phyloP scores from a whole-genome alignment of 92 coral and sea anemone species.

The Virgularia gustaviana region DNA sequence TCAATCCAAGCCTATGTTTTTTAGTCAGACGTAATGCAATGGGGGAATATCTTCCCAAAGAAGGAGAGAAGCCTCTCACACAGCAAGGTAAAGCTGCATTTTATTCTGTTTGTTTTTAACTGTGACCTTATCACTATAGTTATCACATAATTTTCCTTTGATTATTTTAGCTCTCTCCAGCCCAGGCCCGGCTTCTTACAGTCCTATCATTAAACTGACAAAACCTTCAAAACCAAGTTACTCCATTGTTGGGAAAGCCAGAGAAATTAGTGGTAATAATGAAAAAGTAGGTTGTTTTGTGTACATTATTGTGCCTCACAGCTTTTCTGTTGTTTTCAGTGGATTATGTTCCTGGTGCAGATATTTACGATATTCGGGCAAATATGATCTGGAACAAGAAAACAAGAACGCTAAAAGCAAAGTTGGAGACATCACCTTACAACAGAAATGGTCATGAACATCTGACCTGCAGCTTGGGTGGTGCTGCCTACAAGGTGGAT shows the following conservation, averaged over 20 bases:
- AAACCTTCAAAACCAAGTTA: conserved; percentile 36
- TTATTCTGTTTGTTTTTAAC: too few relatives aligned
- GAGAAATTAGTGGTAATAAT: conserved; percentile 29
- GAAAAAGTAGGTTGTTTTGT: too few relatives aligned
- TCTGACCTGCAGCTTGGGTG: conserved; percentile 39
- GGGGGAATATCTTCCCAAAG: conserved; percentile 45
- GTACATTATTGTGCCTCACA: not conserved
- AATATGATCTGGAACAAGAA: conserved; percentile 36
- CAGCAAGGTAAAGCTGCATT: conserved; percentile 40
- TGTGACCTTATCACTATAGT: too few relatives aligned
- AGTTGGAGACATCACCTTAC: conserved; percentile 36
- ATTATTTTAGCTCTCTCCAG: conserved; percentile 26
- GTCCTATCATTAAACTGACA: conserved; percentile 15
- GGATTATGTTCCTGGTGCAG: conserved; percentile 22
- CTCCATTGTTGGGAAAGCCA: conserved; percentile 44
- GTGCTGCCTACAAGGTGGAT: conserved; percentile 44
- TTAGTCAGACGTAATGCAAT: conserved; percentile 44
- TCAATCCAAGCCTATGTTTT: not conserved
- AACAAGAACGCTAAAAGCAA: conserved; percentile 38
- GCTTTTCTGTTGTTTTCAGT: conserved; percentile 12
- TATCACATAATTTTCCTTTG: not conserved
- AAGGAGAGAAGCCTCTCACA: conserved; percentile 42
- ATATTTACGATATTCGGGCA: conserved; percentile 40
- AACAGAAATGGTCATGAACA: conserved; percentile 33
- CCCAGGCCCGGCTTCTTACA: conserved; percentile 39